Evolutionary conservation across 2,888 invertebrate species (phyloP).

Genomic region (Leptothorax acervorum): DNA sequence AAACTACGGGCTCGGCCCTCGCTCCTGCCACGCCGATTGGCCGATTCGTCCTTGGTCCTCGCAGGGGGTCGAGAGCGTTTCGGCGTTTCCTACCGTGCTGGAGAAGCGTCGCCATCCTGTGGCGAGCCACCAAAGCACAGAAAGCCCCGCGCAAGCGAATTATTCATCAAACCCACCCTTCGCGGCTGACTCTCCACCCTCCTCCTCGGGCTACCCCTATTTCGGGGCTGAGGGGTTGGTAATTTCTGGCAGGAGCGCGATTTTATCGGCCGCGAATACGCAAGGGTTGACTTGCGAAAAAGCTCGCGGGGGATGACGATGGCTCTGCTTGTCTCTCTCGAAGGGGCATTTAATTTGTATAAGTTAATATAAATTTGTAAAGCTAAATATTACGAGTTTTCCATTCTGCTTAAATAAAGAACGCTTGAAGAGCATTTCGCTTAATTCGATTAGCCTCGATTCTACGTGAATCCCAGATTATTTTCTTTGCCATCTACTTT

Average conservation of each 20-base stretch:
- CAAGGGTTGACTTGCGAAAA: constrained; percentile 54
- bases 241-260: constrained; percentile 72
- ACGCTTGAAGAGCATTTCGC: background rate
- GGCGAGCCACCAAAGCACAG: constrained; percentile 72
- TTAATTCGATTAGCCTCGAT: background rate
- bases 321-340: constrained; percentile 64
- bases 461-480: background rate
- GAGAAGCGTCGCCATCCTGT: constrained; percentile 79
- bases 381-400: background rate
- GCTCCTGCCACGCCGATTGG: constrained; percentile 69
- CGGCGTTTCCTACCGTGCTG: constrained; percentile 52
- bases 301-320: constrained; percentile 60
- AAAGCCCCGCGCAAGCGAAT: constrained; percentile 30
- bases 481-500: background rate
- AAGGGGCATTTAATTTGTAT: background rate
- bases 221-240: constrained; percentile 61
- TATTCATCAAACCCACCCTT: constrained; percentile 42
- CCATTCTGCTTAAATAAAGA: background rate
- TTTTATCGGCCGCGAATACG: constrained; percentile 80
- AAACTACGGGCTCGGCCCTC: constrained; percentile 59
- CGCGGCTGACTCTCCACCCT: constrained; percentile 23
- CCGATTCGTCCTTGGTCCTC: constrained; percentile 66
- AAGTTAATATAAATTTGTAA: constrained; percentile 1
- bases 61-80: constrained; percentile 62
- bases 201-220: background rate